Evolutionary conservation across 2,113 vertebrate species (phyloP).

Genomic region (Rhinolophus sinicus): DNA sequence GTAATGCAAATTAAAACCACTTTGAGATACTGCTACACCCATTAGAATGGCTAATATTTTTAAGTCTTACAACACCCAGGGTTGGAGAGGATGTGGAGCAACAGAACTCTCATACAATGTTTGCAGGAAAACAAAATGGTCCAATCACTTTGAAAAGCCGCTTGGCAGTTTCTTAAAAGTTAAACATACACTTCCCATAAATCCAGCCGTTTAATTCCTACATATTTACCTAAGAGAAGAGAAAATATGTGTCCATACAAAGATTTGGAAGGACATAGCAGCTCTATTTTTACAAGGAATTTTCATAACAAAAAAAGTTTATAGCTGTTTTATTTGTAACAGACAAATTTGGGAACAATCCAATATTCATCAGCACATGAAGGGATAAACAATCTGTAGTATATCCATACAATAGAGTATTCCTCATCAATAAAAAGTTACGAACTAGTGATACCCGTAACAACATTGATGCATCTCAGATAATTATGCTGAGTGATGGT

Average conservation of each 20-base stretch:
- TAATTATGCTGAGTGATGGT: too few relatives aligned
- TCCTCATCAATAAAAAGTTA: not conserved
- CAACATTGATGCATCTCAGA: too few relatives aligned
- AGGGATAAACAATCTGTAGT: not conserved
- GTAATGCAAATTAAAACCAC: not conserved
- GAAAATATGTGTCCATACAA: not conserved
- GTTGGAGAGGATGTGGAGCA: not conserved
- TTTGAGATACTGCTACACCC: not conserved
- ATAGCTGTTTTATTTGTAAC: not conserved
- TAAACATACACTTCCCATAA: not conserved
- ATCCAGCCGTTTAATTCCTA: not conserved
- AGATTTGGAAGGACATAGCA: not conserved
- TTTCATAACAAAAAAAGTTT: not conserved
- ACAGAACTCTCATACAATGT: not conserved
- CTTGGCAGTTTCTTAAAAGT: not conserved
- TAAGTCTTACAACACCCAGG: not conserved
- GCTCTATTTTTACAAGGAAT: not conserved
- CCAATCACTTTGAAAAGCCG: not conserved
- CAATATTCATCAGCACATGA: not conserved
- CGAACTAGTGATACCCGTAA: not conserved
- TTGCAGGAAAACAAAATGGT: not conserved
- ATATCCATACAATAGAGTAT: not conserved
- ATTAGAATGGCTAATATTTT: not conserved
- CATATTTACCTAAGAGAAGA: not conserved
- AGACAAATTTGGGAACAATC: not conserved